A percentile compares a stretch with the other conserved stretches of the same genome.
These are phyloP conservation scores for Drosophila oshimai DNA, from an alignment of 1,140 invertebrate species.

Conservation along the genomic window DNA sequence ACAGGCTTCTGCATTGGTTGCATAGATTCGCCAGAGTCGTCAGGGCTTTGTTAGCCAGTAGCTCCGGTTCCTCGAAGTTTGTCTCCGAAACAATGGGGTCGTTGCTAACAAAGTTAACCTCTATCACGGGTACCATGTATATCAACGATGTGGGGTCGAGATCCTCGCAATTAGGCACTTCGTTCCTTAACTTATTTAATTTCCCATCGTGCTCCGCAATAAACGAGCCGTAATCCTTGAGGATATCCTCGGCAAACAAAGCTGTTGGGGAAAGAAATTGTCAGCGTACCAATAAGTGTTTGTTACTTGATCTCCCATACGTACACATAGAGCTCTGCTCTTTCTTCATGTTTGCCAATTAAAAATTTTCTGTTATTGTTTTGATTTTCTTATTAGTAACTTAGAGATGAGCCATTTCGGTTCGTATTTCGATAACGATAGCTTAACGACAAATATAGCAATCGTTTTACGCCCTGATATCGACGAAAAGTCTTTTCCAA, in stretches of 20 bases:
- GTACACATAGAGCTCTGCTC: conserved; percentile 22
- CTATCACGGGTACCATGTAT: conserved; percentile 40
- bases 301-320: not conserved
- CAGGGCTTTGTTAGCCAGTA: conserved; percentile 91
- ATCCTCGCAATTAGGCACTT: not conserved
- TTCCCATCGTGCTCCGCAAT: conserved; percentile 61
- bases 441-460: not conserved
- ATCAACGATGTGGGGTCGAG: not conserved
- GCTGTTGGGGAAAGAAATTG: conserved; percentile 20
- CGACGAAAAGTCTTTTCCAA: no score
- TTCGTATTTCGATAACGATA: not conserved
- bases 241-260: conserved; percentile 72
- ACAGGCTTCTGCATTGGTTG: conserved; percentile 88
- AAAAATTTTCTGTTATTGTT: conserved; percentile 3
- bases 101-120: conserved; percentile 32
- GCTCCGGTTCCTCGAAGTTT: conserved; percentile 89
- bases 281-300: not conserved
- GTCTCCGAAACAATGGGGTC: not conserved
- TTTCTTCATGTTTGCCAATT: conserved; percentile 10
- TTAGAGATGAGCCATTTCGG: not conserved
- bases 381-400: conserved; percentile 11
- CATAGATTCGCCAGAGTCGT: conserved; percentile 91
- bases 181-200: conserved; percentile 36
- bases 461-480: no score
- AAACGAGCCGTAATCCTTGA: conserved; percentile 68